Base-by-base conservation (phyloP, 2,888 invertebrate genomes). In the Aspidapion aeneum region DNA sequence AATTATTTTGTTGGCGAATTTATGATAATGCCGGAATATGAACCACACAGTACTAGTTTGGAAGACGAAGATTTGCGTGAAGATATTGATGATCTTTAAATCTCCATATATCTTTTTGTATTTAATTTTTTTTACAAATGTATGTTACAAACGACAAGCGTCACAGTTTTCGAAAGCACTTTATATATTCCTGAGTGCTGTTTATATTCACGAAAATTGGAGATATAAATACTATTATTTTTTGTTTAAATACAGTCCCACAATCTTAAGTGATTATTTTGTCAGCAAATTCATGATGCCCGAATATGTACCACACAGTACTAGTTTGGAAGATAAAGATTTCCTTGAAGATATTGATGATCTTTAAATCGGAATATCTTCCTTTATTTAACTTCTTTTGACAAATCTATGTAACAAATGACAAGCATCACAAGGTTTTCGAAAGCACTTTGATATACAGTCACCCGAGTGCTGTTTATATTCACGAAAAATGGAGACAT, bases 151-250 rank as follows among this genome's bases (percentile, higher is more conserved):
- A n/a, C n/a, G n/a, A n/a, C n/a, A n/a, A n/a, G n/a, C n/a, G n/a
- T n/a, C n/a, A n/a, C n/a, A n/a, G n/a, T n/a, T n/a, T n/a, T n/a
- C n/a, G n/a, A n/a, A 70, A 81, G 83, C 69, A 86, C 90, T 2
- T 74, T 93, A 21, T 65, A 78, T 80, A 21, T 75, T 83, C 48
- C 91, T 93, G 0, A 80, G 82, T 59, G 71, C 83, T 1, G 66
- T 85, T 5, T 93, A 93, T 73, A 87, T 87, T 80, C 86, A 86
- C 68, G 90, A 91, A 72, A 85, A 89, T 0, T 86, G 85, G 82
- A 82, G 89, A 74, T 91, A 88, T 68, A 81, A 74, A 65, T 67
- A 89, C 61, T 92, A 90, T 77, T 20, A 9, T 19, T 80, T 79
- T 59, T 75, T 91, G 19, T 86, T 91, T 70, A 83, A 81, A 70